Percentiles rank a stretch among this genome's conserved stretches.
These are phyloP conservation scores for Caloenas nicobarica DNA, from an alignment of 2,113 vertebrate genomes.

Conservation along the genomic window DNA sequence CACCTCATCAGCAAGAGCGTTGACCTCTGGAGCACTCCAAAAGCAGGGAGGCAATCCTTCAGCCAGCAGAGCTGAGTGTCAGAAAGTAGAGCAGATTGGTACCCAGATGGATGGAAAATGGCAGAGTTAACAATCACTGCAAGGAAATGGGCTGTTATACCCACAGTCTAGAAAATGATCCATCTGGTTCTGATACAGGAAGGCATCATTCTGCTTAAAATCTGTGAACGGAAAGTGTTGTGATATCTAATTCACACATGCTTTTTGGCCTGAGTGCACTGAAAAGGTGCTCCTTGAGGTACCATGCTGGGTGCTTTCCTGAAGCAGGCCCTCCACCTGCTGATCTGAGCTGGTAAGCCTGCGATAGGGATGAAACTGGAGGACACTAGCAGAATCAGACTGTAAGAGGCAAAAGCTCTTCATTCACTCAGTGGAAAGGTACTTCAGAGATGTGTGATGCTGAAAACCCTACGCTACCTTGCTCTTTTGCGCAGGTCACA, in stretches of 20 bases:
- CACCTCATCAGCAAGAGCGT: background rate
- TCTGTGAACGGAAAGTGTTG: background rate
- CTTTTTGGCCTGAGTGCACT: background rate
- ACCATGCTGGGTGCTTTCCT: background rate
- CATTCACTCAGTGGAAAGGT: background rate
- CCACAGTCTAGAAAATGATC: background rate
- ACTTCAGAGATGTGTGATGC: background rate
- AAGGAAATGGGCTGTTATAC: background rate
- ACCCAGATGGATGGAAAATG: background rate
- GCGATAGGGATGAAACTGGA: background rate
- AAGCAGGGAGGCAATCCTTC: background rate
- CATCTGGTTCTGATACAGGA: background rate
- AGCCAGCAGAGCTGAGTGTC: background rate
- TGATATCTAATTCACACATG: background rate
- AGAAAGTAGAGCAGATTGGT: background rate
- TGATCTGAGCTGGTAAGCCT: background rate
- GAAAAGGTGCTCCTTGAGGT: background rate
- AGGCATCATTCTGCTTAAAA: background rate
- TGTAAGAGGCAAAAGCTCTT: background rate
- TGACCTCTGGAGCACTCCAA: background rate
- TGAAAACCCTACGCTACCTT: background rate
- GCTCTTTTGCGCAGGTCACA: background rate
- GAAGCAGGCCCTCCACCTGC: background rate
- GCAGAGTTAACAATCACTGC: background rate
- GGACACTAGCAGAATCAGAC: background rate